A percentile compares a stretch with the other conserved stretches of the same genome.
Conservation (phyloP, 2,113 vertebrate genomes). For the Seriola rivoliana region DNA sequence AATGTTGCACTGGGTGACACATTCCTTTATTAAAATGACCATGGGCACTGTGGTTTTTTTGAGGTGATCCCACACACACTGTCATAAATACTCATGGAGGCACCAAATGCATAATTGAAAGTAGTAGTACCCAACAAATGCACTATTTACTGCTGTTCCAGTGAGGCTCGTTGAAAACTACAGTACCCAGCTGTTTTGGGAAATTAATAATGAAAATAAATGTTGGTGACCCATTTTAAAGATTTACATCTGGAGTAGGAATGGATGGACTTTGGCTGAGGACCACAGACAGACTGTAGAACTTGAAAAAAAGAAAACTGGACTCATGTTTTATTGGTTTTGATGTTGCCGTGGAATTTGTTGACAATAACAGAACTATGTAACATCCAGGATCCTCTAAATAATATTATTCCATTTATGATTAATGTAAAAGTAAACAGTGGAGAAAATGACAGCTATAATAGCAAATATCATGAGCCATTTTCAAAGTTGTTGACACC, state of each 20-base stretch:
- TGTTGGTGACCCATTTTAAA: background rate
- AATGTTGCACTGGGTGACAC: background rate
- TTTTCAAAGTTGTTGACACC: background rate
- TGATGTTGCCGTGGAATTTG: background rate
- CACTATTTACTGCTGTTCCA: background rate
- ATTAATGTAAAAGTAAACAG: conserved; percentile 6
- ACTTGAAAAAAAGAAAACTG: background rate
- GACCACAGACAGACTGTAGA: background rate
- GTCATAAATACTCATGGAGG: background rate
- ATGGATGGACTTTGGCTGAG: background rate
- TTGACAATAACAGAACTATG: background rate
- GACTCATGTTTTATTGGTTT: background rate
- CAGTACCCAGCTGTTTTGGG: background rate
- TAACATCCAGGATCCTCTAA: background rate
- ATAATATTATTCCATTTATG: background rate
- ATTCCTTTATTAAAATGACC: background rate
- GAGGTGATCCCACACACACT: background rate
- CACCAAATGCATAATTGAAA: background rate
- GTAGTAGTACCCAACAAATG: background rate
- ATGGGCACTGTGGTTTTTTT: background rate
- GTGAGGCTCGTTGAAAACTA: background rate
- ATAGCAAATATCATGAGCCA: background rate
- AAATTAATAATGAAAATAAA: background rate
- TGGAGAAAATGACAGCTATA: background rate
- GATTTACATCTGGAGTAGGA: background rate